phyloP scores from a whole-genome alignment of 2,113 vertebrate species.

The Siniperca knerii region DNA sequence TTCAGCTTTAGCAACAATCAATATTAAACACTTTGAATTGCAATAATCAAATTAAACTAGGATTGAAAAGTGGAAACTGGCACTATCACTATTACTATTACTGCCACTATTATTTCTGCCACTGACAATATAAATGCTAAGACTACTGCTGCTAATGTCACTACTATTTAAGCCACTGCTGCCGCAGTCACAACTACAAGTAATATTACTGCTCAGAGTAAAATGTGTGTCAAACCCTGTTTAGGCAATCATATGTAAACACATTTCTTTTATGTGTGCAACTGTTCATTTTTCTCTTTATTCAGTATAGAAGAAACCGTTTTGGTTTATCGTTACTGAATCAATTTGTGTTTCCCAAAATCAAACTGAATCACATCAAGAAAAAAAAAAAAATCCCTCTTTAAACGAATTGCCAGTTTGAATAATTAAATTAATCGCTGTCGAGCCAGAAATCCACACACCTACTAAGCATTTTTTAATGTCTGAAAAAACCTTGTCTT shows the following conservation, averaged over 20 bases:
- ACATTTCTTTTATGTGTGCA: background rate
- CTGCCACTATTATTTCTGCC: slow-evolving; percentile 10
- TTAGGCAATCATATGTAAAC: background rate
- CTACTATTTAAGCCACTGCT: background rate
- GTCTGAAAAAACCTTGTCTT: background rate
- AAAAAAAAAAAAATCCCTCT: background rate
- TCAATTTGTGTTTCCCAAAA: slow-evolving; percentile 1
- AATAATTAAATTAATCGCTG: slow-evolving; percentile 18
- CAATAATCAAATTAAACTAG: slow-evolving; percentile 47
- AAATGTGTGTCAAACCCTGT: background rate
- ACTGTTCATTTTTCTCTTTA: too few relatives aligned
- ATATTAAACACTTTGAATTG: slow-evolving; percentile 32
- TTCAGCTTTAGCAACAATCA: slow-evolving; percentile 11
- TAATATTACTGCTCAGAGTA: background rate
- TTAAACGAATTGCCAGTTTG: background rate
- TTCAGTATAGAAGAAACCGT: background rate
- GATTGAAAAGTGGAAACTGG: slow-evolving; percentile 42
- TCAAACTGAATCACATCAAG: background rate
- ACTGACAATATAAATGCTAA: slow-evolving; percentile 31
- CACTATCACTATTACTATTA: slow-evolving; percentile 3
- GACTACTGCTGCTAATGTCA: slow-evolving; percentile 25
- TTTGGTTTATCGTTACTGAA: background rate
- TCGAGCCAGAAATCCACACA: slow-evolving; percentile 14
- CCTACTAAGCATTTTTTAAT: slow-evolving; percentile 18
- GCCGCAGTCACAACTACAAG: background rate